Evolutionary conservation across 2,797 vertebrate species (phyloP), one percentile per base, ranked within the genome.

Genomic region (Macropus fuliginosus): DNA sequence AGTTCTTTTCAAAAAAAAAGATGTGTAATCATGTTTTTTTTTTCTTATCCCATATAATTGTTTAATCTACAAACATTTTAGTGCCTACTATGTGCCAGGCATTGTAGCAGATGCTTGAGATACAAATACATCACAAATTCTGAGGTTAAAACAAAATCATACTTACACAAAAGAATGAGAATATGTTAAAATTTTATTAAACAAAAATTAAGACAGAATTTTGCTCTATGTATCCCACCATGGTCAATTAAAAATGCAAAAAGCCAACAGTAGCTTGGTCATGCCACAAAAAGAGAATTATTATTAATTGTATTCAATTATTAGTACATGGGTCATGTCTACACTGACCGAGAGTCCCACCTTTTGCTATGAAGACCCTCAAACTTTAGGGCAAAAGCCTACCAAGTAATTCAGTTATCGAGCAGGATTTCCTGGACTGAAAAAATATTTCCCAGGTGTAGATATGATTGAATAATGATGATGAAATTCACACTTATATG

Each of bases 1-100:
- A 94, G 91, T 91, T 94, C 93, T 91, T 94, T 81, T 92, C 92
- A 74, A 74, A 94, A n/a, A 66, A 87, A n/a, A 90, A 90, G 40
- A 40, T 92, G 40, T 91, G 57, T 93, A 74, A 91, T 55, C 94
- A 93, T 92, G 55, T 93, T 94, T 91, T 54, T 96, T 97, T 93
- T 92, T 90, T 54, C 92, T 97, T 95, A 93, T 89, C 11, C 27
- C 28, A 8, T 55, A 50, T 92, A 92, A 59, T 50, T 92, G 91
- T 94, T n/a, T 93, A 96, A 94, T 55, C 89, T 92, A 54, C 66
- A 74, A 74, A 74, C n/a, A 74, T 21, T 16, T 40, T 8, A 74
- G 16, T 21, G 5, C n/a, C 66, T 74, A 74, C 66, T 74, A 74
- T 40, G 62, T 74, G n/a, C n/a, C 66, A 74, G n/a, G 16, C 16